Conservation (phyloP, 2,797 vertebrate genomes). For the Tapirus indicus region DNA sequence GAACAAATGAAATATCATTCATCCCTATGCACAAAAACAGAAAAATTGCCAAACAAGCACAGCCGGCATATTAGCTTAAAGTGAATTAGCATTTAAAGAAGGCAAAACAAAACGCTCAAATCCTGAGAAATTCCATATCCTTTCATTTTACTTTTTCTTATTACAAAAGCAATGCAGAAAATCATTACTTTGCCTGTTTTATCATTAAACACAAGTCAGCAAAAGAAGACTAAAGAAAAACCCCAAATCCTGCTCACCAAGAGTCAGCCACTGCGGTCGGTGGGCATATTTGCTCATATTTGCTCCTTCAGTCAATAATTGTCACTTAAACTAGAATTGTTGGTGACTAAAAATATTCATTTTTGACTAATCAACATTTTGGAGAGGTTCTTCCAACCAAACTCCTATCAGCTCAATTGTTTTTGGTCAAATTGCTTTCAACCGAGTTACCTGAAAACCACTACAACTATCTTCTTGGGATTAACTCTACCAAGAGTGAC, state of each 20-base stretch:
- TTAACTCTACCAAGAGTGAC: neutral
- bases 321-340: neutral
- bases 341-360: slow-evolving; percentile 4
- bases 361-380: slow-evolving; percentile 24
- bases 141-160: slow-evolving; percentile 51
- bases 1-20: slow-evolving; percentile 21
- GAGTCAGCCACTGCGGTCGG: neutral
- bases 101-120: slow-evolving; percentile 1
- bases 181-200: neutral
- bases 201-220: neutral
- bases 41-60: neutral
- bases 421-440: slow-evolving; percentile 6
- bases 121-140: neutral
- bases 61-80: neutral
- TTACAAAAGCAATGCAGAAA: slow-evolving; percentile 48
- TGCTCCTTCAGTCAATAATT: neutral
- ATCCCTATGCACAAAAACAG: neutral
- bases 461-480: neutral
- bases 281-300: neutral
- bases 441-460: neutral
- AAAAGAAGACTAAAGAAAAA: neutral
- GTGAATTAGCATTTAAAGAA: slow-evolving; percentile 20
- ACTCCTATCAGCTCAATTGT: slow-evolving; percentile 4
- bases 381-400: slow-evolving; percentile 26
- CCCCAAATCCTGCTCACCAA: neutral